Percentiles rank a stretch among this genome's conserved stretches.
These are phyloP conservation scores for Conger conger DNA, from an alignment of 2,113 vertebrate genomes.

Conservation along the genomic window DNA sequence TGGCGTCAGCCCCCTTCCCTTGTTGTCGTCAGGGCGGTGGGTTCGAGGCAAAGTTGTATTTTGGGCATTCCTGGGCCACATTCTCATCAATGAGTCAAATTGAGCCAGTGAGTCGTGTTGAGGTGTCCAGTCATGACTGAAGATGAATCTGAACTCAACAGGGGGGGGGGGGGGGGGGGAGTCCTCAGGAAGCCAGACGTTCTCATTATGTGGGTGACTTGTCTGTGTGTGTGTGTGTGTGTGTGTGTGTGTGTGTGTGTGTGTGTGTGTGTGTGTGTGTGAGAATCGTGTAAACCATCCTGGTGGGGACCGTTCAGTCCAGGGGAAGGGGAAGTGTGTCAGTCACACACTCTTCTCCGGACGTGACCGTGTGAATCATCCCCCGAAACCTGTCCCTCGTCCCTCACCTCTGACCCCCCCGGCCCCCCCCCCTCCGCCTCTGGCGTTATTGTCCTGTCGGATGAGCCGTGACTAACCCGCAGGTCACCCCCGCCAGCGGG, in stretches of 20 bases:
- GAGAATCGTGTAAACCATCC: background rate
- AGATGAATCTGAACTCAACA: background rate
- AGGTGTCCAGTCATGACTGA: background rate
- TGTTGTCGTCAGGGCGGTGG: background rate
- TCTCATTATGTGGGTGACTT: background rate
- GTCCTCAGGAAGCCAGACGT: background rate
- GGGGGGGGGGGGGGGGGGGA: background rate
- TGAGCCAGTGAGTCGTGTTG: background rate
- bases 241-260: too few relatives aligned
- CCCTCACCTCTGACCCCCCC: too few relatives aligned
- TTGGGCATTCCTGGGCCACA: background rate
- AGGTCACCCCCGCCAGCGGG: background rate
- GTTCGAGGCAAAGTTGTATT: background rate
- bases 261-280: too few relatives aligned
- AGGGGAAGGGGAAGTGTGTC: background rate
- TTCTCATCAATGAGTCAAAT: background rate
- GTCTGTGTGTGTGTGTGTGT: too few relatives aligned
- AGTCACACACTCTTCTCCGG: background rate
- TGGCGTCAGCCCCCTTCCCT: too few relatives aligned
- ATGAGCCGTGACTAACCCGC: background rate
- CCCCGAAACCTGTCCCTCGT: background rate
- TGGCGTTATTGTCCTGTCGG: background rate
- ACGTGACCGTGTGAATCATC: background rate
- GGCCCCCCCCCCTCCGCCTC: background rate
- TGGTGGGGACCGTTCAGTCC: background rate